Base-by-base conservation (phyloP, 92 coral and sea anemone species). In the Ricordea florida region DNA sequence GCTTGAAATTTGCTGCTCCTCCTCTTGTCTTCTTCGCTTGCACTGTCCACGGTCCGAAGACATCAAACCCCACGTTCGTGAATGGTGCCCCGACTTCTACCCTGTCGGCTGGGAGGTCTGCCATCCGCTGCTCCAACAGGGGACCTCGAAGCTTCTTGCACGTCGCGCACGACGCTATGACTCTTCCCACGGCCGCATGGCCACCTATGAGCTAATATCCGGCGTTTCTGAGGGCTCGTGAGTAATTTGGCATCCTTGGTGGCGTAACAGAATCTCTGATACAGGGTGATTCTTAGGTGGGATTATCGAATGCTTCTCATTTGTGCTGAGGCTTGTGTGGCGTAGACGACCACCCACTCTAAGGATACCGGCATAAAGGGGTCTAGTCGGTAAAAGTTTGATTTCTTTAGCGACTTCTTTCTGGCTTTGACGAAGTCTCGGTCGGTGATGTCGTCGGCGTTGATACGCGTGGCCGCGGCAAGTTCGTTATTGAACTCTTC, bases 131-230 rank as follows among this genome's bases (percentile, higher is more conserved):
- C 11, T 50, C 1, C 31, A 22, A 33, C 32, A 50, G 2, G 14
- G 57, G 24, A 9, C 57, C 57, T 50, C 33, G 31, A 3, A 24
- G 57, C 24, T 24, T 50, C 31, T 24, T 50, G 33, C 31, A 50
- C 2, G 57, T 50, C 10, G 27, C 16, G 11, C 57, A 50, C 57
- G 31, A 22, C n/a, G 31, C 13, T 4, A 50, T 50, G 14, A 50
- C 31, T 0, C 57, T 50, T 1, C 31, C 60, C 1, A 52, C 60
- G 15, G 60, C 36, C 16, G 20, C 18, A 36, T 52, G 60, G n/a
- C 60, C 60, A 11, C 60, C 60, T 38, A 62, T 25, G 10, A 62
- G 48, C 52, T 51, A 62, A 30, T 62, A 62, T 30, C 70, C 70
- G 26, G 70, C 70, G 20, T 61, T 61, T 9, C 49, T 44, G 17